phyloP scores from a whole-genome alignment of 92 coral and sea anemone species.

The Pocillopora meandrina region DNA sequence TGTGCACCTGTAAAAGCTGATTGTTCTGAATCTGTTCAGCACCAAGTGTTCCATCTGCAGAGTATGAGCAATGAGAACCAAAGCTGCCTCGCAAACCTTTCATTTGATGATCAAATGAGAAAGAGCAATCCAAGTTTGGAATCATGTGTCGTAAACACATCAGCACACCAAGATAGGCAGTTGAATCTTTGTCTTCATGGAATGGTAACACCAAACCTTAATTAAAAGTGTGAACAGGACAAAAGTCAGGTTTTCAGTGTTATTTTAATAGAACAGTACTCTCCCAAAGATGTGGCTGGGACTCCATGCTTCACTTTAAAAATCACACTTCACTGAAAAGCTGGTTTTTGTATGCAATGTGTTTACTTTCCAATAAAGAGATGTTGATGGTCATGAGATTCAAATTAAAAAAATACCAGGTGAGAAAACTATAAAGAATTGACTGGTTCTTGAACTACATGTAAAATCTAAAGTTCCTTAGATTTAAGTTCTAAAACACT shows the following conservation, averaged over 20 bases:
- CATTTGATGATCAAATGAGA: slow-evolving; percentile 55
- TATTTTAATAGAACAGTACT: not conserved
- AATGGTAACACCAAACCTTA: slow-evolving; percentile 82
- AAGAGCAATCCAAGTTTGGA: slow-evolving; percentile 70
- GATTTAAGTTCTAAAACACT: no score
- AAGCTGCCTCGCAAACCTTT: slow-evolving; percentile 86
- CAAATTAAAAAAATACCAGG: no score
- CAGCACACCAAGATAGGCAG: slow-evolving; percentile 87
- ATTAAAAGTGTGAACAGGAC: not conserved
- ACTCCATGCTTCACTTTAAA: no score
- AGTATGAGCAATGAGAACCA: slow-evolving; percentile 66
- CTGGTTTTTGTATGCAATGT: no score
- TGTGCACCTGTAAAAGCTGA: slow-evolving; percentile 62
- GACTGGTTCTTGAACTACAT: no score
- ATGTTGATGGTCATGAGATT: no score
- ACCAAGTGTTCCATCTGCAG: slow-evolving; percentile 38
- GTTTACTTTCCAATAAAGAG: no score
- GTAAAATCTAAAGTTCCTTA: no score
- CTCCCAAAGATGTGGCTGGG: no score
- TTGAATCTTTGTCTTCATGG: slow-evolving; percentile 72
- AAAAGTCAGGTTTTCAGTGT: not conserved
- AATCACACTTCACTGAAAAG: no score
- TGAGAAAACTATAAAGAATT: no score
- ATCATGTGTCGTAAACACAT: slow-evolving; percentile 89
- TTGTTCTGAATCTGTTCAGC: slow-evolving; percentile 55